phyloP scores from a whole-genome alignment of 2,797 vertebrate species.

The Pangasius mekongensis region DNA sequence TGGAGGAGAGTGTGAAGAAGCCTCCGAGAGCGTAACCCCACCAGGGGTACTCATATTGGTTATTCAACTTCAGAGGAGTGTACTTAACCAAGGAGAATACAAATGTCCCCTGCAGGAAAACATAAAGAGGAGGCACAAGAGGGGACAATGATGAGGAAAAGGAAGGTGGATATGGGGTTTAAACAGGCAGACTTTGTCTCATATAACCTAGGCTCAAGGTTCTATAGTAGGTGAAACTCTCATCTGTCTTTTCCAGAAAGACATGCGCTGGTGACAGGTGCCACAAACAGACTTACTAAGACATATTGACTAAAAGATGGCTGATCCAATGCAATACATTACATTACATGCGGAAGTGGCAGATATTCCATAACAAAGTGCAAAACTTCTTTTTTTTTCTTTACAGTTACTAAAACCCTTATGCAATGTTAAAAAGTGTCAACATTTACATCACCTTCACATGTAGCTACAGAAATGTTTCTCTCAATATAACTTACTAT shows the following conservation, averaged over 20 bases:
- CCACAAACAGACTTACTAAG: conserved; percentile 30
- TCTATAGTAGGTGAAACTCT: not conserved
- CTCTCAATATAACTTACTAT: conserved; percentile 65
- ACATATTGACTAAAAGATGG: not conserved
- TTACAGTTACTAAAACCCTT: not conserved
- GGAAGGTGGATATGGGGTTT: not conserved
- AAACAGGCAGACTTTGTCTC: not conserved
- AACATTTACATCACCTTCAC: not conserved
- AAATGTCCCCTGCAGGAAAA: conserved; percentile 71
- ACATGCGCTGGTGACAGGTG: conserved; percentile 40
- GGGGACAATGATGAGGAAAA: not conserved
- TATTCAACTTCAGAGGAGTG: conserved; percentile 77
- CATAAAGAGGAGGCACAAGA: not conserved
- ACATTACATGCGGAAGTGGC: not conserved
- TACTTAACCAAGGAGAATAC: conserved; percentile 77
- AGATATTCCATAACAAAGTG: not conserved
- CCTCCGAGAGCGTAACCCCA: conserved; percentile 79
- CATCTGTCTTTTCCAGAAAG: conserved; percentile 34
- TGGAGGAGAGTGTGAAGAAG: conserved; percentile 79
- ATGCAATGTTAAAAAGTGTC: not conserved
- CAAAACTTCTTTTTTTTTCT: not conserved
- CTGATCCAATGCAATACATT: not conserved
- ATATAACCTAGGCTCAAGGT: not conserved
- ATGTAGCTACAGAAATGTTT: not conserved
- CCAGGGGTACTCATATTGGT: conserved; percentile 81